Base-by-base conservation (phyloP, 2,888 invertebrate species). In the Endotricha flammealis region DNA sequence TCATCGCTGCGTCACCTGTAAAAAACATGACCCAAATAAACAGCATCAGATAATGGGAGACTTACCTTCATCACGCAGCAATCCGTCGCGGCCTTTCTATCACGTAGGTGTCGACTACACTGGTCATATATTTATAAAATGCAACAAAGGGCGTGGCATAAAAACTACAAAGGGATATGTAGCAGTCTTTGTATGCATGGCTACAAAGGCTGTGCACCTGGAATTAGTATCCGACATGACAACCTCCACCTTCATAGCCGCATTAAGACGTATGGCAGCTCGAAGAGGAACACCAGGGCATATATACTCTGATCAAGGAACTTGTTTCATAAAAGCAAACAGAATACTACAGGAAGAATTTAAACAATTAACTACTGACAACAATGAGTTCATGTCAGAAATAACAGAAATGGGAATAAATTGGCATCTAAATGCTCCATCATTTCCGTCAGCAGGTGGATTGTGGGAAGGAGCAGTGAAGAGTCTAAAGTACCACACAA, bases 211-310 rank as follows among this genome's bases (percentile, higher is more conserved):
- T n/a, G n/a, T n/a, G n/a, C n/a, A n/a, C n/a, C n/a, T 62, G 6
- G 59, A 58, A 30, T 23, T 57, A 1, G 59, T 57, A 0, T 53
- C 50, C 0, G 57, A 60, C 17, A 31, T 59, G 1, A 50, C 44
- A 1, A 41, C 48, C 1, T 38, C 49, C 11, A 30, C 56, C 12
- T 57, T 57, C 29, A 13, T 58, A 2, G 47, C 51, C 12, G 55
- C 56, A 2, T 29, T 58, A 4, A 36, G 46, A 4, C 37, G 61
- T 16, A 43, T 59, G 43, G 24, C 47, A 6, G 49, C 53, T 1
- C 36, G 55, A 5, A 28, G 53, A 32, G 57, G 54, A 12, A 27
- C 46, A 0, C 54, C 53, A 4, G 11, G 39, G 8, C 40, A 54
- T 23, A 39, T 57, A 3, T 56, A 58, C 12, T 41, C 50, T 29